These are phyloP conservation scores for Tetramorium parvispinum DNA, from an alignment of 1,140 invertebrate species.

Conservation along the genomic window DNA sequence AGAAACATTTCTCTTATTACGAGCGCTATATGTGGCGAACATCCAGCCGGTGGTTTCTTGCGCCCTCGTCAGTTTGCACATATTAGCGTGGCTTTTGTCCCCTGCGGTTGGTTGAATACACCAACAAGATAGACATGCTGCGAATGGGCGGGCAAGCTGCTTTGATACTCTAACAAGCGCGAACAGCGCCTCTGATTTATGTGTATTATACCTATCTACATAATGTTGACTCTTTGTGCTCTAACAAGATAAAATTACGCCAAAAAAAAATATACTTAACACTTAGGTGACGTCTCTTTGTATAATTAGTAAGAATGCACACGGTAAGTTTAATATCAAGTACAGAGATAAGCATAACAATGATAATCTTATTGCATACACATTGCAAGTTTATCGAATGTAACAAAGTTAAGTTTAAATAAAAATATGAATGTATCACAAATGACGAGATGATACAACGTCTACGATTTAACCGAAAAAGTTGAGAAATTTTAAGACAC, in stretches of 20 bases:
- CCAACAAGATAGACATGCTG: conserved; percentile 70
- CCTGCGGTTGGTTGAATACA: conserved; percentile 63
- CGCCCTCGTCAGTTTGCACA: conserved; percentile 62
- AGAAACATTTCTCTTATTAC: conserved; percentile 64
- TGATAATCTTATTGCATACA: neutral
- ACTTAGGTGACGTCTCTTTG: neutral
- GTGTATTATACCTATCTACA: conserved; percentile 54
- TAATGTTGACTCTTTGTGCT: conserved; percentile 53
- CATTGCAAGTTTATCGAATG: neutral
- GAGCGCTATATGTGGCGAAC: conserved; percentile 51
- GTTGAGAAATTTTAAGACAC: neutral
- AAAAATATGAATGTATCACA: neutral
- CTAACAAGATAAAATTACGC: conserved; percentile 43
- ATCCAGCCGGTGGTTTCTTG: conserved; percentile 62
- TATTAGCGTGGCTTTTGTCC: conserved; percentile 72
- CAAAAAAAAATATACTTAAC: conserved; percentile 32
- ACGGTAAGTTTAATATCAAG: neutral
- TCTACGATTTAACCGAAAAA: neutral
- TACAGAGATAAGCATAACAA: neutral
- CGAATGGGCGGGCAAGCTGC: conserved; percentile 62
- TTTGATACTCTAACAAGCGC: conserved; percentile 65
- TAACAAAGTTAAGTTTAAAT: neutral
- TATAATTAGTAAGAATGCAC: neutral
- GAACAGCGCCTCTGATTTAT: conserved; percentile 55
- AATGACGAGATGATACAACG: neutral